A percentile compares a stretch with the other conserved stretches of the same genome.
These are phyloP conservation scores for Acridotheres tristis DNA, from an alignment of 2,797 vertebrate species.

Conservation along the genomic window DNA sequence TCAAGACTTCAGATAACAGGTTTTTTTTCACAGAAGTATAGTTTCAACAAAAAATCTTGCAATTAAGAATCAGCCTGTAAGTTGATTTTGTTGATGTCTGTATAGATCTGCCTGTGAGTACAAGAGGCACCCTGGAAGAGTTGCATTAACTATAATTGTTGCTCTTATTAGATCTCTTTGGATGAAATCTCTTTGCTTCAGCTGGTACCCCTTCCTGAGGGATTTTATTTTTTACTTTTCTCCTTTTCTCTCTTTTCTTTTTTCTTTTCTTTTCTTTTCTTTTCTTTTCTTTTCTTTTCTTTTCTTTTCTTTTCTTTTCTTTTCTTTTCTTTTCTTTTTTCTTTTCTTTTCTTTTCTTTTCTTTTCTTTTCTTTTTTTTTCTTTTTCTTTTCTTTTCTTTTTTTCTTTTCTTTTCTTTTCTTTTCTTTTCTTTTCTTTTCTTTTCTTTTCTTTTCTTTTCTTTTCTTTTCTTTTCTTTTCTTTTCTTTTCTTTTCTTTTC, in stretches of 20 bases:
- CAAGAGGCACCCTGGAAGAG: rapidly evolving
- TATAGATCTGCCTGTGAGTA: background rate
- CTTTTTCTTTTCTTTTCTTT: too few relatives aligned
- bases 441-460: too few relatives aligned
- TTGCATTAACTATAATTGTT: background rate
- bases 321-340: background rate
- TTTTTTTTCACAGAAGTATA: background rate
- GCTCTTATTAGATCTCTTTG: background rate
- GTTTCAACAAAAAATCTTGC: background rate
- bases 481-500: too few relatives aligned
- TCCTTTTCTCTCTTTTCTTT: too few relatives aligned
- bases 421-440: too few relatives aligned
- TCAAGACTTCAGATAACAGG: background rate
- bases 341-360: background rate
- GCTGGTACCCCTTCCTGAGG: background rate
- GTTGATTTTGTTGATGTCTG: background rate
- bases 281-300: too few relatives aligned
- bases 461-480: too few relatives aligned
- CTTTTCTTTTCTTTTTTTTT: too few relatives aligned
- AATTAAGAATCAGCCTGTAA: background rate
- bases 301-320: too few relatives aligned
- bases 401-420: too few relatives aligned
- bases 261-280: too few relatives aligned
- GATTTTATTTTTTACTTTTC: background rate
- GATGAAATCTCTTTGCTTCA: background rate